Base-by-base conservation (phyloP, 2,888 invertebrate species). In the Scelioninae gen. 2 region DNA sequence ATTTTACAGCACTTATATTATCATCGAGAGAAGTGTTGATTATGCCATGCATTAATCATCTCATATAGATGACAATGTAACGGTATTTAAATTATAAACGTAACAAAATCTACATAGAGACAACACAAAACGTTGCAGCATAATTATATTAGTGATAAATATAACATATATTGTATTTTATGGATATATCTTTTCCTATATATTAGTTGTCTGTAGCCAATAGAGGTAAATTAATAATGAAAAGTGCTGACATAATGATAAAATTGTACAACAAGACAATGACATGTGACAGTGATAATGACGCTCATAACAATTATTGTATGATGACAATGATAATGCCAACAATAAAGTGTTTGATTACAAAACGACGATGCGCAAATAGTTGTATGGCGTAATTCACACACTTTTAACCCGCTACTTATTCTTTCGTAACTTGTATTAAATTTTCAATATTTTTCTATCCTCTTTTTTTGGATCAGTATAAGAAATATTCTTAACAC, bases 1-100 rank as follows among this genome's bases (percentile, higher is more conserved):
- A 70, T 75, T 84, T 82, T 84, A 80, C 83, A 80, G 80, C 81
- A 79, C 79, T 82, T 81, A 79, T 79, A 79, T 77, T 81, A 68
- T 64, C 70, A 77, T 75, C 76, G 76, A 75, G 76, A 78, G 76
- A 77, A 78, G 77, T 77, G 77, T 78, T 74, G 74, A 70, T 70
- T 67, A 63, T 75, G 71, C 76, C 76, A 74, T 71, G 75, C 72
- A 70, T 77, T 73, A 76, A 76, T 77, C 75, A 72, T 75, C 61
- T 73, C 73, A 61, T 65, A 58, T 65, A 70, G 61, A 70, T 60
- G 72, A 74, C 76, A 61, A 72, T 63, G 69, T 71, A 72, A 69
- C 58, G 60, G 74, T 71, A 61, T 67, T 67, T n/a, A 58, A 74
- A 77, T 74, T 76, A 76, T 65, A 73, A 71, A 71, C 74, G 70